Evolutionary conservation across 2,888 invertebrate genomes (phyloP), one percentile per base, ranked within the genome.

Genomic region (Augiades crinisus): DNA sequence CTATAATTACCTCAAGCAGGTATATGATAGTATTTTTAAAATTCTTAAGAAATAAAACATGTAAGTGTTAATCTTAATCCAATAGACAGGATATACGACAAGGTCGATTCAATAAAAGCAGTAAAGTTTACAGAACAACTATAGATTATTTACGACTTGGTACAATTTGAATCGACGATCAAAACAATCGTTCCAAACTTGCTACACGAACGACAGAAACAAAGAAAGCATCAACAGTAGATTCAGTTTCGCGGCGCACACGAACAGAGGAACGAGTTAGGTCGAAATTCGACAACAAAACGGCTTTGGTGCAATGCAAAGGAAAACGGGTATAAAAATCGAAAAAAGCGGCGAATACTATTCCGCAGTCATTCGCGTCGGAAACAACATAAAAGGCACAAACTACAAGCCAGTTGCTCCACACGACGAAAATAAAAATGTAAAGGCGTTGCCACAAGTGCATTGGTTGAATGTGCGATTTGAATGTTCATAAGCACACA

Each of bases 361-460:
- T 47, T 47, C 47, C 40, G 47, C 47, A 47, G 47, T 33, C 31
- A 55, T 57, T 54, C 55, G 56, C 41, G 54, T 54, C 47, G 53
- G 44, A 51, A 47, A 56, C 53, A 47, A 55, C 54, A 55, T 57
- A 57, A 58, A 58, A 58, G 49, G 49, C 57, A 24, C 22, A 37
- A 47, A 38, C 37, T 47, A 38, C 47, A 38, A 22, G 41, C 31
- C 40, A 33, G 34, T 49, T 34, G 34, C 8, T 37, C 47, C 38
- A 45, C 53, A 36, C 55, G 53, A 55, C 44, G 38, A 53, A 55
- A 55, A 57, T 54, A 57, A 54, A 49, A 57, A 30, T 57, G 34
- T 53, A 53, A 55, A 53, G 47, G 16, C 33, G 8, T 40, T 33
- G 17, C 12, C 31, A 27, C 21, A 31, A n/a, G 40, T 27, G 31